phyloP scores from a whole-genome alignment of 2,113 vertebrate species.

The Thunnus thynnus region DNA sequence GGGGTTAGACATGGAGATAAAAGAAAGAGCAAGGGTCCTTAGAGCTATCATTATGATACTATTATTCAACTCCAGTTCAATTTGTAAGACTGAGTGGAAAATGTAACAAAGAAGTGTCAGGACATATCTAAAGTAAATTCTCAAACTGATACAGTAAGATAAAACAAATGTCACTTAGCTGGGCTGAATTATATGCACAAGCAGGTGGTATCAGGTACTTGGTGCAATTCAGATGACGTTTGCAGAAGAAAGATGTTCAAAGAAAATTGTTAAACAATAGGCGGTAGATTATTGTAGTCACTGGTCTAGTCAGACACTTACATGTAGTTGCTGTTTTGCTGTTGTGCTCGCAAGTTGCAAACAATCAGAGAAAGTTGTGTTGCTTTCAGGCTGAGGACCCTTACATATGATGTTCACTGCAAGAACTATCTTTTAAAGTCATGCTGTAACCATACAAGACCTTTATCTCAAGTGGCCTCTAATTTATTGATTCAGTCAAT shows the following conservation, averaged over 20 bases:
- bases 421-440: slow-evolving; percentile 83
- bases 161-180: slow-evolving; percentile 58
- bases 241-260: slow-evolving; percentile 85
- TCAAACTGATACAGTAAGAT: slow-evolving; percentile 66
- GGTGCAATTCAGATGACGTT: slow-evolving; percentile 87
- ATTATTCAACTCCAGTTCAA: slow-evolving; percentile 82
- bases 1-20: slow-evolving; percentile 68
- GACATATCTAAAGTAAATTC: slow-evolving; percentile 88
- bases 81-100: slow-evolving; percentile 76
- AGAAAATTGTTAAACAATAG: slow-evolving; percentile 74
- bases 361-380: slow-evolving; percentile 79
- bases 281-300: slow-evolving; percentile 85
- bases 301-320: slow-evolving; percentile 91
- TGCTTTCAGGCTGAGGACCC: slow-evolving; percentile 82
- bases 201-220: slow-evolving; percentile 91
- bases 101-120: slow-evolving; percentile 84
- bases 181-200: slow-evolving; percentile 74
- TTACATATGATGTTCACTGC: slow-evolving; percentile 83
- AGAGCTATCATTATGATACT: slow-evolving; percentile 71
- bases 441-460: slow-evolving; percentile 84
- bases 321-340: slow-evolving; percentile 89
- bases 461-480: slow-evolving; percentile 74
- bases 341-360: slow-evolving; percentile 85
- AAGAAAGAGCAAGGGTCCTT: slow-evolving; percentile 75
- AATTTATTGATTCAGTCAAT: slow-evolving; percentile 52